phyloP scores from a whole-genome alignment of 2,113 vertebrate genomes.

The Probosciger aterrimus region DNA sequence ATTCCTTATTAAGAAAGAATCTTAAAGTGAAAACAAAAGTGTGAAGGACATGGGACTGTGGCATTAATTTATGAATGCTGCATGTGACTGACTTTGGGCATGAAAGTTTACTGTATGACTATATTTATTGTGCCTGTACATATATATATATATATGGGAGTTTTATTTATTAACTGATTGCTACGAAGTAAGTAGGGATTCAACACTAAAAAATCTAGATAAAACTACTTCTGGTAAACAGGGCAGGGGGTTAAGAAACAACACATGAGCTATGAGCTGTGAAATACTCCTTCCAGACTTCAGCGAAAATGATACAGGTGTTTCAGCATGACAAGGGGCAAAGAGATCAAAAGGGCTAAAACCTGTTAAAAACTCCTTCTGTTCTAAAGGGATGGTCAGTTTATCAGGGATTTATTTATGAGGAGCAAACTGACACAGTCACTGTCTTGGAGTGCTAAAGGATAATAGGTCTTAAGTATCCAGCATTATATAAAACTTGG shows the following conservation, averaged over 20 bases:
- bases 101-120: neutral
- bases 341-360: neutral
- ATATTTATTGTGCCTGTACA: neutral
- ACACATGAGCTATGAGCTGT: neutral
- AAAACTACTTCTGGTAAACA: neutral
- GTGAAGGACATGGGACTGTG: neutral
- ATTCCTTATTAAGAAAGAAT: conserved; percentile 72
- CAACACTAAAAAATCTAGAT: neutral
- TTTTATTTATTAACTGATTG: neutral
- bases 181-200: neutral
- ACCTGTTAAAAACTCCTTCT: neutral
- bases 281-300: neutral
- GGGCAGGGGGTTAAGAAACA: neutral
- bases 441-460: neutral
- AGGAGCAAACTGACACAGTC: neutral
- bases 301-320: neutral
- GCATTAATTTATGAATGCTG: neutral
- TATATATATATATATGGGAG: rapidly evolving
- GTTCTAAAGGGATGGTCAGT: neutral
- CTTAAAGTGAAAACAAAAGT: conserved; percentile 64
- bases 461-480: neutral
- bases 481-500: neutral
- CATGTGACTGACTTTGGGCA: neutral
- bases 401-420: neutral
- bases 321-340: neutral